phyloP scores from a whole-genome alignment of 1,140 invertebrate genomes.

The Chironomus striatipennis region DNA sequence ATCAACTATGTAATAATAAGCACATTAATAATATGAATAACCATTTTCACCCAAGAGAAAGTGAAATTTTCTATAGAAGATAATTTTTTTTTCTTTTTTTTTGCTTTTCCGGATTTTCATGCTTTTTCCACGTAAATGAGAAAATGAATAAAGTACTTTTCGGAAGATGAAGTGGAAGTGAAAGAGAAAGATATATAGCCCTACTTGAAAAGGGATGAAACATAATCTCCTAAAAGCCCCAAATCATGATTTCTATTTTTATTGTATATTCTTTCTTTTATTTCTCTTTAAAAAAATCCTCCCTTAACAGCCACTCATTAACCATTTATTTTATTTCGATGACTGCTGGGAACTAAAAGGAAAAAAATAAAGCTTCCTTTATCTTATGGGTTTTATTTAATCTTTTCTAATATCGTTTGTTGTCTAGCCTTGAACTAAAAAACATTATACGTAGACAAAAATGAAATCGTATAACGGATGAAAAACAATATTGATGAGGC shows the following conservation, averaged over 20 bases:
- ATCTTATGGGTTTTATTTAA: not conserved
- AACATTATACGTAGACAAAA: no score
- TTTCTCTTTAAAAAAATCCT: not conserved
- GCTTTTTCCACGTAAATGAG: not conserved
- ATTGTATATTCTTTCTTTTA: not conserved
- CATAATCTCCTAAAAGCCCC: not conserved
- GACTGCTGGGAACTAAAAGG: not conserved
- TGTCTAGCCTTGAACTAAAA: no score
- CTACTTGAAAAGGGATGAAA: not conserved
- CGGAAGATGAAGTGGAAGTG: not conserved
- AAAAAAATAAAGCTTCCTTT: not conserved
- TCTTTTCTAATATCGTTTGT: not conserved
- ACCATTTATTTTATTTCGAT: not conserved
- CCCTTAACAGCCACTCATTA: not conserved
- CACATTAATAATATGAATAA: not conserved
- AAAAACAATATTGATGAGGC: no score
- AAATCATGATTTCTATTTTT: conserved; percentile 10
- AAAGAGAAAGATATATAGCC: not conserved
- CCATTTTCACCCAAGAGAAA: not conserved
- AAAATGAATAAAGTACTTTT: not conserved
- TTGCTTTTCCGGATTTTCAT: not conserved
- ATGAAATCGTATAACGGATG: no score
- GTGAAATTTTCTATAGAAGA: not conserved
- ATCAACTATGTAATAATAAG: no score
- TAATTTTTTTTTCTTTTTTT: not conserved